These are phyloP conservation scores for Ladona fulva DNA, from an alignment of 1,140 invertebrate species.

Conservation along the genomic window DNA sequence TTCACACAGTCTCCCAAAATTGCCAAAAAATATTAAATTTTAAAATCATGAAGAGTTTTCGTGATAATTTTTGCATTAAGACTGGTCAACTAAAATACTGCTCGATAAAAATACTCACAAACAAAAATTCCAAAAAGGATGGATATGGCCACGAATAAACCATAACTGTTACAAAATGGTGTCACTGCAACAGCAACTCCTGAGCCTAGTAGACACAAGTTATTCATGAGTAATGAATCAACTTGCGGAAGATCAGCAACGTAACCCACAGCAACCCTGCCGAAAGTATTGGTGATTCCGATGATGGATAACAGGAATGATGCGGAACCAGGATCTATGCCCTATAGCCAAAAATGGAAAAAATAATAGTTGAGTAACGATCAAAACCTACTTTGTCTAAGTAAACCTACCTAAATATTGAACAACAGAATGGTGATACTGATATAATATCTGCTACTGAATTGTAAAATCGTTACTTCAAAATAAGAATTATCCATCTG, in stretches of 20 bases:
- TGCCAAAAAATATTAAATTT: too few species aligned
- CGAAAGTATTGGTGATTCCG: constrained; percentile 89
- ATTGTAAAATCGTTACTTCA: too few species aligned
- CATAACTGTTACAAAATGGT: constrained; percentile 73
- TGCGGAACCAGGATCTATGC: constrained; percentile 62
- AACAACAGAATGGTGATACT: too few species aligned
- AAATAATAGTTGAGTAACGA: too few species aligned
- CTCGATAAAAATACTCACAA: constrained; percentile 58
- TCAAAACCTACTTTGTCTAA: too few species aligned
- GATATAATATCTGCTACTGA: too few species aligned
- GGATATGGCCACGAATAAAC: constrained; percentile 69
- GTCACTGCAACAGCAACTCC: constrained; percentile 76
- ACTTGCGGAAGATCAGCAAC: constrained; percentile 48
- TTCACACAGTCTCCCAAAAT: too few species aligned
- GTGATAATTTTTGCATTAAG: constrained; percentile 15
- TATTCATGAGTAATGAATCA: constrained; percentile 87
- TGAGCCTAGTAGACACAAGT: constrained; percentile 82
- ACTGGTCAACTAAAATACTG: background rate
- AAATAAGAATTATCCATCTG: too few species aligned
- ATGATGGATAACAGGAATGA: constrained; percentile 88
- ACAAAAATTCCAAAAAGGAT: constrained; percentile 91
- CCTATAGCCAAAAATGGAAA: constrained; percentile 51
- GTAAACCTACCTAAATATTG: too few species aligned
- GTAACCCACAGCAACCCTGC: constrained; percentile 78
- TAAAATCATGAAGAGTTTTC: too few species aligned